phyloP scores from a whole-genome alignment of 1,140 invertebrate species.

The Drosophila nikananu region DNA sequence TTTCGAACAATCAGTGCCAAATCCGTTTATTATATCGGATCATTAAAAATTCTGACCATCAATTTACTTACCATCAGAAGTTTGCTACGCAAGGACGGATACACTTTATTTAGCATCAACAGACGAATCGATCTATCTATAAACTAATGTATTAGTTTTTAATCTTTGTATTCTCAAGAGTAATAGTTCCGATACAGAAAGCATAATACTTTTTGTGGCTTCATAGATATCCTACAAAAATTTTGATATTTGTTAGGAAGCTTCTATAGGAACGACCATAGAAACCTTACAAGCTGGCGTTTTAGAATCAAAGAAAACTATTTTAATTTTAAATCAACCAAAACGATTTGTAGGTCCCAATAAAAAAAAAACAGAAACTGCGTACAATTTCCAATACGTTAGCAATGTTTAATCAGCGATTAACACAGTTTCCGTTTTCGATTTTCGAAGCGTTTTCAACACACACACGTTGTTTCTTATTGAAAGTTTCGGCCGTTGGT shows the following conservation, averaged over 20 bases:
- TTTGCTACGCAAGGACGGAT: too few relatives aligned
- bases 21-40: too few relatives aligned
- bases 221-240: background rate
- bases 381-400: background rate
- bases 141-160: too few relatives aligned
- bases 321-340: background rate
- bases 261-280: background rate
- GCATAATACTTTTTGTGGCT: background rate
- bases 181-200: background rate
- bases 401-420: background rate
- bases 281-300: background rate
- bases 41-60: too few relatives aligned
- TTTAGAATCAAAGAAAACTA: background rate
- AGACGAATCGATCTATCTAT: too few relatives aligned
- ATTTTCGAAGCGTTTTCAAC: conserved; percentile 1
- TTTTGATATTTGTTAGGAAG: background rate
- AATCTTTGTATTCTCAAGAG: too few relatives aligned
- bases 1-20: too few relatives aligned
- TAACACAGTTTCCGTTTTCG: background rate
- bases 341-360: background rate
- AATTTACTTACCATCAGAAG: too few relatives aligned
- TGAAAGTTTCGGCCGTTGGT: conserved; percentile 67
- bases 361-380: background rate
- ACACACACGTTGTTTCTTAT: conserved; percentile 17
- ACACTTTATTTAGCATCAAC: too few relatives aligned